Evolutionary conservation across 2,888 invertebrate genomes (phyloP).

Genomic region (Alloscopus bannaensis): DNA sequence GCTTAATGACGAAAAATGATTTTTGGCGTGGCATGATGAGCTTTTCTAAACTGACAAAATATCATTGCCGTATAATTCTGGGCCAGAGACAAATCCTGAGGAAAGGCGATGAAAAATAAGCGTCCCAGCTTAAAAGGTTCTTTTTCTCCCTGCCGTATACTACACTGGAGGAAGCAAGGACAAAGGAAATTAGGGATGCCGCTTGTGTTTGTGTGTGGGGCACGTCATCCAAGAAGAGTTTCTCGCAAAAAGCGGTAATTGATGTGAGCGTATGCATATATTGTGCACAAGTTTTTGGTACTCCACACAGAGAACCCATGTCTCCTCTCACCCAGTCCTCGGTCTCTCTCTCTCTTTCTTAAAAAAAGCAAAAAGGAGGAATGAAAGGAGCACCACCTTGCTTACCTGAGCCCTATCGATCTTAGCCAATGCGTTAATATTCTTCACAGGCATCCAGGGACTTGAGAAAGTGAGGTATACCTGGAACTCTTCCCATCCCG

Average conservation of each 20-base stretch:
- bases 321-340: neutral
- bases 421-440: constrained; percentile 71
- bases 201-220: too few species aligned
- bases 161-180: constrained; percentile 32
- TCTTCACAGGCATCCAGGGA: constrained; percentile 73
- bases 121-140: constrained; percentile 49
- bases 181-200: constrained; percentile 60
- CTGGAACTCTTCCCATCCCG: constrained; percentile 72
- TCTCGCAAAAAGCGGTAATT: constrained; percentile 1
- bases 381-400: neutral
- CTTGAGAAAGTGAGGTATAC: constrained; percentile 70
- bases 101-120: constrained; percentile 59
- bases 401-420: constrained; percentile 71
- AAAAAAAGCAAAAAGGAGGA: neutral
- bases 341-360: neutral
- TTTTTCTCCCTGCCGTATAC: constrained; percentile 17
- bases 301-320: neutral
- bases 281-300: constrained; percentile 3
- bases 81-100: neutral
- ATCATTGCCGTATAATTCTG: constrained; percentile 55
- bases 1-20: constrained; percentile 67
- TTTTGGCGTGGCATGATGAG: constrained; percentile 56
- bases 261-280: constrained; percentile 22
- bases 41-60: constrained; percentile 61
- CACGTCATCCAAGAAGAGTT: constrained; percentile 45